These are phyloP conservation scores for Eledone cirrhosa DNA, from an alignment of 2,888 invertebrate genomes.

Conservation along the genomic window DNA sequence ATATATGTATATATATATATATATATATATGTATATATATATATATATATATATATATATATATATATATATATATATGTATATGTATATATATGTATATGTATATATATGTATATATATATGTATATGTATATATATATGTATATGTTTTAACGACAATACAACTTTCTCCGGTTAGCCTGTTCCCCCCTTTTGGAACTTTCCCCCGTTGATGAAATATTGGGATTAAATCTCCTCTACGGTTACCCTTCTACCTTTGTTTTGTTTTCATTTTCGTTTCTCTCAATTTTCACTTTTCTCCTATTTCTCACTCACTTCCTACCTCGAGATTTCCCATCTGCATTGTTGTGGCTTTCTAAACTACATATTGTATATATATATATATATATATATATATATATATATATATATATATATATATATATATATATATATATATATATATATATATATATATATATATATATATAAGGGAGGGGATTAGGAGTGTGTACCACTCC, in stretches of 20 bases:
- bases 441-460: conserved; percentile 9
- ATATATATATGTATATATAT: conserved; percentile 13
- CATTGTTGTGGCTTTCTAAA: too few species aligned
- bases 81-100: conserved; percentile 13
- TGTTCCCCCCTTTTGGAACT: too few species aligned
- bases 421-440: conserved; percentile 8
- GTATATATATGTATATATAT: conserved; percentile 10
- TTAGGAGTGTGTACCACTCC: too few species aligned
- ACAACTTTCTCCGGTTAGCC: too few species aligned
- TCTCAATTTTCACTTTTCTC: too few species aligned
- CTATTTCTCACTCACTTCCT: too few species aligned
- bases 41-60: conserved; percentile 8
- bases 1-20: background rate
- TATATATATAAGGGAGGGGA: background rate
- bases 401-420: conserved; percentile 3
- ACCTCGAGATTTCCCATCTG: too few species aligned
- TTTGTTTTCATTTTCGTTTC: too few species aligned
- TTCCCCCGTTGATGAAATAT: too few species aligned
- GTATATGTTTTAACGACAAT: background rate
- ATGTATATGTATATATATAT: conserved; percentile 7
- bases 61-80: conserved; percentile 8
- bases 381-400: background rate
- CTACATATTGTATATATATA: too few species aligned
- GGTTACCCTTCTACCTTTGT: too few species aligned
- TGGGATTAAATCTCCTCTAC: too few species aligned